Conservation (phyloP, 2,797 vertebrate genomes). For the Morelia viridis region DNA sequence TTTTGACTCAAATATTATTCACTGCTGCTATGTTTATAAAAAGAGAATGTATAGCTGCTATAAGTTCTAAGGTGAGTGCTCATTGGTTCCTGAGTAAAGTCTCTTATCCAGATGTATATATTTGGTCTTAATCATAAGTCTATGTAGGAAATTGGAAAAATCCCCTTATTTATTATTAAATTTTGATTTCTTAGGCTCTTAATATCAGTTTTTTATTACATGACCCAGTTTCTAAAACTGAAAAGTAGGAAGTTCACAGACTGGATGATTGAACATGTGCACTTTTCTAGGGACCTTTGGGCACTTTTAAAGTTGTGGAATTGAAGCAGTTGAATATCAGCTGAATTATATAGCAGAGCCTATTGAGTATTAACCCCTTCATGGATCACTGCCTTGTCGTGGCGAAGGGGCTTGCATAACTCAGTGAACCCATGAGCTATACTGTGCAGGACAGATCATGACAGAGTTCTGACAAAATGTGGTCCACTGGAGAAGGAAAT, state of each 20-base stretch:
- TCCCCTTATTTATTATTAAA: not conserved
- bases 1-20: constrained; percentile 7
- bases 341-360: constrained; percentile 40
- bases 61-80: not conserved
- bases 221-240: constrained; percentile 15
- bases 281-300: constrained; percentile 26
- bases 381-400: too few relatives aligned
- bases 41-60: not conserved
- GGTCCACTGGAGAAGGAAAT: too few relatives aligned
- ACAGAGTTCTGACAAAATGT: too few relatives aligned
- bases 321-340: constrained; percentile 34
- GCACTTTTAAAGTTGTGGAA: constrained; percentile 30
- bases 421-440: too few relatives aligned
- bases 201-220: not conserved
- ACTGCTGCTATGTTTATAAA: not conserved
- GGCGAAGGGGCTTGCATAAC: too few relatives aligned
- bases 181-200: not conserved
- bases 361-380: constrained; percentile 50
- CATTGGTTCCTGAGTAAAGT: not conserved
- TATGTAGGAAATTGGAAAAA: not conserved
- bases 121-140: fast-evolving
- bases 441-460: too few relatives aligned
- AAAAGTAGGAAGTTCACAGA: not conserved
- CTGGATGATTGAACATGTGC: constrained; percentile 8
- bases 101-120: not conserved